Evolutionary conservation across 1,140 invertebrate species (phyloP).

Genomic region (Lucilia cuprina): DNA sequence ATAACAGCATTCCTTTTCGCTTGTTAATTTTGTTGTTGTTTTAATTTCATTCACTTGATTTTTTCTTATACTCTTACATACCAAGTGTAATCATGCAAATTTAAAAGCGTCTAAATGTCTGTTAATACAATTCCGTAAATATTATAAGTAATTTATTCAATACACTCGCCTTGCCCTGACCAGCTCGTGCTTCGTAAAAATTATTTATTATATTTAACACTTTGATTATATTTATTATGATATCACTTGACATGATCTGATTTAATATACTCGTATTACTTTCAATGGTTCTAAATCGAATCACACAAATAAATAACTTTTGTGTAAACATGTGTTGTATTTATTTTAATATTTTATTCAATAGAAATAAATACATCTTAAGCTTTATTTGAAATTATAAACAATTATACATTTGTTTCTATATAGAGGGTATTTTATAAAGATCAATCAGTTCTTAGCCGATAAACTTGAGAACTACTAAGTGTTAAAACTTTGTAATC

Average conservation of each 20-base stretch:
- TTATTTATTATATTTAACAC: neutral
- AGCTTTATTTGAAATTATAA: too few species aligned
- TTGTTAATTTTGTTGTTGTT: neutral
- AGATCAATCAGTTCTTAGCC: too few species aligned
- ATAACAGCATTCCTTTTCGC: neutral
- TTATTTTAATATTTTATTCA: too few species aligned
- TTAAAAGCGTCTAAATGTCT: constrained; percentile 15
- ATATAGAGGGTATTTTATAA: too few species aligned
- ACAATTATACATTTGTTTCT: too few species aligned
- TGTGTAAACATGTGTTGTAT: too few species aligned
- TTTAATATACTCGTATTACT: too few species aligned
- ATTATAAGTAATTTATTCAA: neutral
- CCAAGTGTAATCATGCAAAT: constrained; percentile 6
- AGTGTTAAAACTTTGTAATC: too few species aligned
- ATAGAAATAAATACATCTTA: too few species aligned
- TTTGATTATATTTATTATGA: neutral
- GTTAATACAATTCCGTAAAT: neutral
- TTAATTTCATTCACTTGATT: neutral
- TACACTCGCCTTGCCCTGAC: neutral
- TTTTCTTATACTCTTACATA: neutral
- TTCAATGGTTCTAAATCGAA: too few species aligned
- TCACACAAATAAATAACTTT: too few species aligned
- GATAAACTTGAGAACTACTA: too few species aligned
- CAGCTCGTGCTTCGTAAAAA: neutral
- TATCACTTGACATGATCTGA: neutral